Evolutionary conservation across 2,888 invertebrate species (phyloP), one percentile per base, ranked within the genome.

Genomic region (Drosophila mimica): DNA sequence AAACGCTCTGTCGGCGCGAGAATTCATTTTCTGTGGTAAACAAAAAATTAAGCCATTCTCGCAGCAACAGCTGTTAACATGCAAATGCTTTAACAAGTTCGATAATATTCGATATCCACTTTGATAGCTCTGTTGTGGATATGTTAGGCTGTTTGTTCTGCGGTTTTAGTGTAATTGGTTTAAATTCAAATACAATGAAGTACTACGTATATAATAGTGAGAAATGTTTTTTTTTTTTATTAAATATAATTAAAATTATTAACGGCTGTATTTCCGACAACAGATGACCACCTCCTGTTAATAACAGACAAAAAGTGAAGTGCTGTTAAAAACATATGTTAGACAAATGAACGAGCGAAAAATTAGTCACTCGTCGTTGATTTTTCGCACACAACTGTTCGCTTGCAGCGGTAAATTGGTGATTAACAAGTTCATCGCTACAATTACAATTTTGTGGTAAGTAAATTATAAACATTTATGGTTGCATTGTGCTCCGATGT

Each of bases 331-430:
- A 68, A 56, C 68, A 68, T 56, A 68, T 68, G 68, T 57, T 51
- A 57, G 57, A 15, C 30, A 20, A 57, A 51, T 34, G 56, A 57
- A n/a, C 68, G 68, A 68, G 68, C 68, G 68, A 68, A 68, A 60
- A 70, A 74, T 77, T 79, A 77, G 70, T 77, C 78, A 77, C 78
- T 77, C 64, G 77, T 72, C 80, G 78, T 79, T 72, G 65, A 65
- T 65, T 79, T 75, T 79, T 79, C 72, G 78, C 76, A 78, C 62
- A 79, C 71, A 75, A 70, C 66, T 70, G 75, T 61, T 67, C 60
- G 56, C 0, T 36, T 36, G 58, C 57, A 71, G 75, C 65, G 71
- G 80, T 60, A 40, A 57, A 60, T 60, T 68, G 52, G 56, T 63
- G 31, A 60, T 67, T 64, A 46, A 68, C 46, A 75, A 68, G 25